phyloP scores from a whole-genome alignment of 23 tunicate species.

The Ascidia mentula region DNA sequence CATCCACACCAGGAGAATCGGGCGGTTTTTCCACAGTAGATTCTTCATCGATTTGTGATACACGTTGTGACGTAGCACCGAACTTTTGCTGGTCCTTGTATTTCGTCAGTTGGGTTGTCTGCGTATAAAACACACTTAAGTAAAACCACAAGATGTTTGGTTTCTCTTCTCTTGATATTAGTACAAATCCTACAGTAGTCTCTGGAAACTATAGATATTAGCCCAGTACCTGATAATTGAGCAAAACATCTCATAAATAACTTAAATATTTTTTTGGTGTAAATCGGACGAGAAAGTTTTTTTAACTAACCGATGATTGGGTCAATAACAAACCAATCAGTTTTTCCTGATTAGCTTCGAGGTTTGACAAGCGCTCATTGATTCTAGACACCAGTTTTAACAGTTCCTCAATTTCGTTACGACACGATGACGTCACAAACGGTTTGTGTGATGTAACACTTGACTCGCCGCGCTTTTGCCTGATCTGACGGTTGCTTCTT shows the following conservation, averaged over 20 bases:
- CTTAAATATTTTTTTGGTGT: too few relatives aligned
- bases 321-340: background rate
- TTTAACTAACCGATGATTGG: too few relatives aligned
- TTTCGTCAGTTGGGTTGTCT: slow-evolving; percentile 73
- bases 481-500: background rate
- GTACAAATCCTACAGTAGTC: too few relatives aligned
- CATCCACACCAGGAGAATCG: background rate
- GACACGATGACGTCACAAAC: background rate
- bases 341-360: background rate
- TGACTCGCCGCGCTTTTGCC: background rate
- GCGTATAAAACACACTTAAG: background rate
- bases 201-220: too few relatives aligned
- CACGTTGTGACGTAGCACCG: slow-evolving; percentile 13
- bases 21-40: background rate
- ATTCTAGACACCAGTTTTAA: background rate
- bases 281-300: too few relatives aligned
- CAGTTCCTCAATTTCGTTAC: background rate
- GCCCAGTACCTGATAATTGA: too few relatives aligned
- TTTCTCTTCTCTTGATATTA: too few relatives aligned
- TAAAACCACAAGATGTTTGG: too few relatives aligned
- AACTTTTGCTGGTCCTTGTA: slow-evolving; percentile 33
- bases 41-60: slow-evolving; percentile 4
- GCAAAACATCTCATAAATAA: too few relatives aligned
- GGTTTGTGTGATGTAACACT: background rate
- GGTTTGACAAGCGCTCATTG: background rate